Evolutionary conservation across 2,888 invertebrate genomes (phyloP).

Genomic region (Sycophila texana): DNA sequence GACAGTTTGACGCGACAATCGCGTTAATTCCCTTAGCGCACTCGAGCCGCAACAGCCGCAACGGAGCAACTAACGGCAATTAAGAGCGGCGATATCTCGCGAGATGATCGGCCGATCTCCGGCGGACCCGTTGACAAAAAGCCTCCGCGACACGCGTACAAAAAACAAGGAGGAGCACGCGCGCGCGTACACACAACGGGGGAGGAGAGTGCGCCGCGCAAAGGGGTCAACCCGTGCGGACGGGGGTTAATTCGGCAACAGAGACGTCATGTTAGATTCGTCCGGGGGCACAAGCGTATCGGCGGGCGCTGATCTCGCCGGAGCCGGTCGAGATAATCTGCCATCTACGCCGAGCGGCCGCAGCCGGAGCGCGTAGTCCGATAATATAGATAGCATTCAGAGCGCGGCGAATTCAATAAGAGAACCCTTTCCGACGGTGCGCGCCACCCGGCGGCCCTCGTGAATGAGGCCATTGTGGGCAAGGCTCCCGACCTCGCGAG

Average conservation of each 20-base stretch:
- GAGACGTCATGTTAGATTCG: constrained; percentile 75
- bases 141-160: not conserved
- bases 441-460: constrained; percentile 33
- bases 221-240: constrained; percentile 33
- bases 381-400: constrained; percentile 75
- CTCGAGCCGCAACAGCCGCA: no score
- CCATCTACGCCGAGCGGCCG: constrained; percentile 73
- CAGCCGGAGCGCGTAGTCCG: constrained; percentile 61
- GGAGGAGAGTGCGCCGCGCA: not conserved
- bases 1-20: not conserved
- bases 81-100: no score
- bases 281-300: constrained; percentile 63
- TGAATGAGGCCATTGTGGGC: constrained; percentile 50
- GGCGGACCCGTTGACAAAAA: no score
- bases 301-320: constrained; percentile 60
- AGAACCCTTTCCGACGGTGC: constrained; percentile 65
- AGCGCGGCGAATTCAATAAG: constrained; percentile 63
- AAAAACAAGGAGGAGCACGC: constrained; percentile 1
- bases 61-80: no score
- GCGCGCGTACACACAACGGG: not conserved
- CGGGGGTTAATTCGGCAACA: constrained; percentile 65
- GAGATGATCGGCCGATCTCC: no score
- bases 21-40: not conserved
- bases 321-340: constrained; percentile 72
- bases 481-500: not conserved